These are phyloP conservation scores for Thunnus albacares DNA, from an alignment of 2,797 vertebrate species.

Conservation along the genomic window DNA sequence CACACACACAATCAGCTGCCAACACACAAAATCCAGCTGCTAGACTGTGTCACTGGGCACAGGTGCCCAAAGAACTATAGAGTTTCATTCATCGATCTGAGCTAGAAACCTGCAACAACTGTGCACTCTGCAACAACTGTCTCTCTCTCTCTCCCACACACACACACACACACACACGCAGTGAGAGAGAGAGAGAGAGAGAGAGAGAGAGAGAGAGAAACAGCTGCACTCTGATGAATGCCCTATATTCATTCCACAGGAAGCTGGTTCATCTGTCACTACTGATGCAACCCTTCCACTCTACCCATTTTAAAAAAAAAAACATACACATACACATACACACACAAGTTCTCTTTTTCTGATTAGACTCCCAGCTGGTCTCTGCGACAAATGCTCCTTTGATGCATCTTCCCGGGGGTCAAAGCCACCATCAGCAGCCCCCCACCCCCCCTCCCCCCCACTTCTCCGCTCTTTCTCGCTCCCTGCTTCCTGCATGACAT, in stretches of 20 bases:
- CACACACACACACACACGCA: constrained; percentile 1
- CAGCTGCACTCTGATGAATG: constrained; percentile 85
- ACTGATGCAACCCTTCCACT: constrained; percentile 81
- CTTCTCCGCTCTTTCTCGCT: constrained; percentile 42
- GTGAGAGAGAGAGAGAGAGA: too few relatives aligned
- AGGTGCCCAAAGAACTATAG: constrained; percentile 77
- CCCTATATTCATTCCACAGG: constrained; percentile 82
- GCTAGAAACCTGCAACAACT: constrained; percentile 76
- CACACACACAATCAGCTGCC: constrained; percentile 16
- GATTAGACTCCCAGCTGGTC: constrained; percentile 86
- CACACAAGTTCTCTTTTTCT: constrained; percentile 61
- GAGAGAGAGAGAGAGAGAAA: constrained; percentile 52
- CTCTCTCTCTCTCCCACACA: constrained; percentile 23
- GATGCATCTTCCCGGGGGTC: constrained; percentile 80
- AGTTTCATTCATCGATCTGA: constrained; percentile 80
- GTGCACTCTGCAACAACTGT: constrained; percentile 64
- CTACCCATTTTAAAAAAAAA: constrained; percentile 53
- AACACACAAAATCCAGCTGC: constrained; percentile 63
- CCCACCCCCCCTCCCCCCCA: constrained; percentile 42
- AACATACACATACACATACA: constrained; percentile 64
- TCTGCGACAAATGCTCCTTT: constrained; percentile 84
- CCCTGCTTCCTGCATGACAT: constrained; percentile 71
- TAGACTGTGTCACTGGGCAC: constrained; percentile 64
- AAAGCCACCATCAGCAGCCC: constrained; percentile 67
- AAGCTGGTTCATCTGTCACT: constrained; percentile 80